Evolutionary conservation across 2,888 invertebrate genomes (phyloP), one percentile per base, ranked within the genome.

Genomic region (Acanthosepion esculentum): DNA sequence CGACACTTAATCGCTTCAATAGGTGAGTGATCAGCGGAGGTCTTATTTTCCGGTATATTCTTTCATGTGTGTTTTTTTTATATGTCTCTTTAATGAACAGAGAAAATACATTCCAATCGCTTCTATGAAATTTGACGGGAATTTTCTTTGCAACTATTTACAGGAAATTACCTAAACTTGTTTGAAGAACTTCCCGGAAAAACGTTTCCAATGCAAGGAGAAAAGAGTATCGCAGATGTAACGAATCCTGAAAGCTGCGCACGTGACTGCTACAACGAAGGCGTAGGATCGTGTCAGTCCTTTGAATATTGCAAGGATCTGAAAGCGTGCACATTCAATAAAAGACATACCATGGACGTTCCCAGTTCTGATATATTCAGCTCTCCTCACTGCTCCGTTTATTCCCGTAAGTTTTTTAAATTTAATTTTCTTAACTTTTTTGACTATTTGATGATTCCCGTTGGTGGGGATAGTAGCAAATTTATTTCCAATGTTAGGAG

Each of bases 261-360:
- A 55, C 96, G 96, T 93, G 95, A 96, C 1, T 96, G 96, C 94
- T 95, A 94, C 26, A 96, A 96, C 94, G 96, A 96, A 94, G 95
- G 95, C 48, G 95, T 95, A n/a, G 96, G 96, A 95, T 95, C 94
- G 94, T 96, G 96, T 95, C 96, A 96, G 94, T 96, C 96, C 0
- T 96, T 96, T 94, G 96, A 96, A 95, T 96, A 95, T 94, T 96
- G 96, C 94, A 95, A 95, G 15, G 95, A 96, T 94, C 95, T 96
- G 29, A 95, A 95, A 48, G 95, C 96, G 3, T 96, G 96, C 94
- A 96, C 96, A 92, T 95, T 96, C 23, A 96, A 96, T 41, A 95
- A 95, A 93, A 95, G 95, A 2, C 96, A 96, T 94, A 95, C 95
- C 64, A 96, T 96, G 94, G 96, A 96, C 94, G 95, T 95, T 20